phyloP scores from a whole-genome alignment of 2,888 invertebrate species.

The Mesodorylaimus sp. region DNA sequence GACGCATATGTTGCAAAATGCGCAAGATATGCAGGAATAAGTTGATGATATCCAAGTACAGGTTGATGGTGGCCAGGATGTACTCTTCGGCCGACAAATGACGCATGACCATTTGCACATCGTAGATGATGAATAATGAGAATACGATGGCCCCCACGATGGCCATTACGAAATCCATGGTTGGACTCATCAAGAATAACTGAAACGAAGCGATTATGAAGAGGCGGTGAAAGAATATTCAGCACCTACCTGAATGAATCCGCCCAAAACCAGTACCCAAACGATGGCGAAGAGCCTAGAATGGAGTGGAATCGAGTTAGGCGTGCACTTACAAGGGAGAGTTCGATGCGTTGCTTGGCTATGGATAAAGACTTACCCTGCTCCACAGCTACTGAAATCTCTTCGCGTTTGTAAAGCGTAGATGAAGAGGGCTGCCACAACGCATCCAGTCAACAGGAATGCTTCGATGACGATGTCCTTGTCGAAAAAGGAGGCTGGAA shows the following conservation, averaged over 20 bases:
- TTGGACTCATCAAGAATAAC: slow-evolving; percentile 51
- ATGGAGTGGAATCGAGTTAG: slow-evolving; percentile 9
- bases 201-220: slow-evolving; percentile 32
- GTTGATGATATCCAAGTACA: slow-evolving; percentile 71
- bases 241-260: slow-evolving; percentile 41
- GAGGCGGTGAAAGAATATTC: not conserved
- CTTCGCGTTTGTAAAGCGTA: slow-evolving; percentile 66
- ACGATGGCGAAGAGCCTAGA: slow-evolving; percentile 33
- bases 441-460: slow-evolving; percentile 51
- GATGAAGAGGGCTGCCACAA: slow-evolving; percentile 53
- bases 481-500: slow-evolving; percentile 52
- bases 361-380: slow-evolving; percentile 40
- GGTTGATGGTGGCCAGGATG: slow-evolving; percentile 61
- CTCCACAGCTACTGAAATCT: slow-evolving; percentile 59
- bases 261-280: slow-evolving; percentile 47
- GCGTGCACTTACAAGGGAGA: not conserved
- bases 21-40: slow-evolving; percentile 60
- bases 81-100: slow-evolving; percentile 61
- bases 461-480: slow-evolving; percentile 57
- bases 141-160: slow-evolving; percentile 52
- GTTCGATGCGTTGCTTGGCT: not conserved
- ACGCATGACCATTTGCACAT: slow-evolving; percentile 65
- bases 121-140: slow-evolving; percentile 60
- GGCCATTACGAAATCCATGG: slow-evolving; percentile 50
- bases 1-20: slow-evolving; percentile 41